Percentiles rank a stretch among this genome's conserved stretches.
phyloP scores from a whole-genome alignment of 2,888 invertebrate genomes.

The Meteorus cinctellus region DNA sequence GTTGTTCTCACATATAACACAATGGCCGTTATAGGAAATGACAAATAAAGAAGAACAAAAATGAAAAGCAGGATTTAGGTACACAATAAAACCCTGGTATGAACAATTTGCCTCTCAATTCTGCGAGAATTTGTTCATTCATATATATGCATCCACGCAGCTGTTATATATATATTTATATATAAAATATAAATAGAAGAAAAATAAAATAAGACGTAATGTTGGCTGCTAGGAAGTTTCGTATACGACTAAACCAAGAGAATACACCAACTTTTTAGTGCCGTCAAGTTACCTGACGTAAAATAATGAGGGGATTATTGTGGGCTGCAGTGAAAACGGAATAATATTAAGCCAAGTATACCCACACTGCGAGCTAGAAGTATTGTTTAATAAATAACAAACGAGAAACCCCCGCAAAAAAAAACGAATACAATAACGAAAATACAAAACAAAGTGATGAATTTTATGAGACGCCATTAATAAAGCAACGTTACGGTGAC shows the following conservation, averaged over 20 bases:
- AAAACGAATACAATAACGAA: conserved; percentile 17
- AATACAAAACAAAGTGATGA: conserved; percentile 11
- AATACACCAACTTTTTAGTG: conserved; percentile 51
- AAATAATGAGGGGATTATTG: conserved; percentile 58
- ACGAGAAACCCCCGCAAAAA: not conserved
- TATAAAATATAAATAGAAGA: conserved; percentile 5
- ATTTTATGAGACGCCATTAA: not conserved
- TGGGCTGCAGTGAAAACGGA: conserved; percentile 16
- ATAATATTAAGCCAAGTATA: conserved; percentile 25
- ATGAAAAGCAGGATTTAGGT: not conserved
- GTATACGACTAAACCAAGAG: conserved; percentile 38
- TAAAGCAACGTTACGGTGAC: conserved; percentile 13
- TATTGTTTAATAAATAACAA: conserved; percentile 17
- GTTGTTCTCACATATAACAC: conserved; percentile 7
- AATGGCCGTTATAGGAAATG: not conserved
- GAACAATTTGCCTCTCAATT: not conserved
- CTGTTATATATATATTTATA: conserved; percentile 4
- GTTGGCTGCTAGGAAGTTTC: conserved; percentile 33
- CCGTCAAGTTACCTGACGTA: conserved; percentile 56
- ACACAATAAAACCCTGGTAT: too few relatives aligned
- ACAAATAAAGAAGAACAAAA: conserved; percentile 36
- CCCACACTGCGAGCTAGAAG: not conserved
- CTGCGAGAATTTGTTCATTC: not conserved
- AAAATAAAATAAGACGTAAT: conserved; percentile 39
- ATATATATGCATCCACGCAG: not conserved